Evolutionary conservation across 2,888 invertebrate species (phyloP).

Genomic region (Nephrotoma appendiculata): DNA sequence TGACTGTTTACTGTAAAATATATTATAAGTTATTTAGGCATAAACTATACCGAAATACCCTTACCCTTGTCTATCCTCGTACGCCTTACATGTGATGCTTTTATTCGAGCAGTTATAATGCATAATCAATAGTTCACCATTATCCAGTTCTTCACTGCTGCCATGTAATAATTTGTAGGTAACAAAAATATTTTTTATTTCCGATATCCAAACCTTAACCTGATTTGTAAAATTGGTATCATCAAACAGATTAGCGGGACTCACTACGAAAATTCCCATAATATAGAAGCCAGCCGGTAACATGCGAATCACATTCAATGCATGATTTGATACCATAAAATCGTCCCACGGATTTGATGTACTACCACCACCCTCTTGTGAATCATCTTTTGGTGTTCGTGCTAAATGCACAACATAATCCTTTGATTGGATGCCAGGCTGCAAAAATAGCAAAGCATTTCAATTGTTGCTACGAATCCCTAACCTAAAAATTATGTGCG

Average conservation of each 20-base stretch:
- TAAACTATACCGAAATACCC: background rate
- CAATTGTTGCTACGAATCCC: background rate
- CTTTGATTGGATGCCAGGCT: conserved; percentile 41
- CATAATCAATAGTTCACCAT: conserved; percentile 48
- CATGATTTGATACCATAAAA: conserved; percentile 63
- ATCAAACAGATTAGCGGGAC: conserved; percentile 47
- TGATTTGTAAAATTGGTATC: conserved; percentile 20
- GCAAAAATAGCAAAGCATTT: background rate
- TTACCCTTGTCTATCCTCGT: background rate
- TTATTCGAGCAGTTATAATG: conserved; percentile 37
- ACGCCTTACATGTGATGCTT: background rate
- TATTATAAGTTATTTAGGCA: background rate
- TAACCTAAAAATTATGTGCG: conserved; percentile 5
- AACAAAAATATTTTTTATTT: conserved; percentile 15
- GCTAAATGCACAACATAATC: conserved; percentile 70
- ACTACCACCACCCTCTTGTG: conserved; percentile 31
- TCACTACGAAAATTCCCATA: conserved; percentile 64
- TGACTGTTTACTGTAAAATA: background rate
- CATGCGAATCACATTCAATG: conserved; percentile 77
- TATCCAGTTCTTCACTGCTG: conserved; percentile 27
- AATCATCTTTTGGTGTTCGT: conserved; percentile 47
- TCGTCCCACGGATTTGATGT: conserved; percentile 45
- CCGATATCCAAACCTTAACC: conserved; percentile 22
- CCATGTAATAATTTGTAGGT: conserved; percentile 43
- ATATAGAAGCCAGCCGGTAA: conserved; percentile 81